These are phyloP conservation scores for Spongia lamella DNA, from an alignment of 37 sponge, comb jelly and placozoan species.

Conservation along the genomic window DNA sequence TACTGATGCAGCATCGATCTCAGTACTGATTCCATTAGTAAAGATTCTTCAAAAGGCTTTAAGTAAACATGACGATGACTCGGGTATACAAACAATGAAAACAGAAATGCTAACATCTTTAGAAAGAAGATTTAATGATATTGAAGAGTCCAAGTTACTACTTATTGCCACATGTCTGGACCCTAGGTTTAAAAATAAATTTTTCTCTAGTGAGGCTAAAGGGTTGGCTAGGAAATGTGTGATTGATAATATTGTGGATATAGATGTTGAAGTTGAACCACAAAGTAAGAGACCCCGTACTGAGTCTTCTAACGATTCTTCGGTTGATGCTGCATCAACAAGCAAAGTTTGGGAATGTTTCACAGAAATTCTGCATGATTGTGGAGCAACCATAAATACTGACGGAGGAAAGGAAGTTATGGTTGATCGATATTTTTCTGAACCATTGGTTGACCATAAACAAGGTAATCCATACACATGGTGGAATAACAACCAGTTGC, in stretches of 20 bases:
- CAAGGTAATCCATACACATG: constrained; percentile 12
- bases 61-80: not conserved
- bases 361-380: constrained; percentile 2
- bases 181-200: constrained; percentile 29
- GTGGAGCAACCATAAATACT: not conserved
- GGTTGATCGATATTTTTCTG: constrained; percentile 3
- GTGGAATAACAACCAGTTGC: not conserved
- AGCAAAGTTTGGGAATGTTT: not conserved
- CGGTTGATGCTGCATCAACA: too few relatives aligned
- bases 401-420: not conserved
- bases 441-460: not conserved
- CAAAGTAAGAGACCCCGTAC: too few relatives aligned
- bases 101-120: constrained; percentile 4
- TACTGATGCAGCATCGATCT: not conserved
- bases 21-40: not conserved
- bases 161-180: constrained; percentile 1
- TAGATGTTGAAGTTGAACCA: too few relatives aligned
- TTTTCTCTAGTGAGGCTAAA: not conserved
- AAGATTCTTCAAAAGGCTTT: not conserved
- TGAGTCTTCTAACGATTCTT: too few relatives aligned
- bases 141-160: constrained; percentile 3
- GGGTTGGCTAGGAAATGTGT: not conserved
- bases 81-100: constrained; percentile 1
- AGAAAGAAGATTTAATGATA: constrained; percentile 1
- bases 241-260: too few relatives aligned